Conservation (phyloP, 2,113 vertebrate species). For the Aix galericulata region DNA sequence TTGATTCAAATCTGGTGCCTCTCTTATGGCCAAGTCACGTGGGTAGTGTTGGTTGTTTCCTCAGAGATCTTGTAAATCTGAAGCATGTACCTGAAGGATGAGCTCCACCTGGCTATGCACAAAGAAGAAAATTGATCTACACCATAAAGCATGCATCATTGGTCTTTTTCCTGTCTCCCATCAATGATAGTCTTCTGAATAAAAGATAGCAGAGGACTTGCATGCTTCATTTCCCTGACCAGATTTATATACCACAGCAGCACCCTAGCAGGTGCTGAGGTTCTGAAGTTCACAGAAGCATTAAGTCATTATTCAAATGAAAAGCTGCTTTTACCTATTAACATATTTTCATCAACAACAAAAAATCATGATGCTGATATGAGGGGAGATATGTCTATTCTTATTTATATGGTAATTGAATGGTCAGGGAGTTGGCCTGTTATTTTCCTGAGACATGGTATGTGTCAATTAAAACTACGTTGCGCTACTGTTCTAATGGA, state of each 20-base stretch:
- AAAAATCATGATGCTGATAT: conserved; percentile 30
- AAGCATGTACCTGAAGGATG: background rate
- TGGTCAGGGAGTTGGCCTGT: conserved; percentile 18
- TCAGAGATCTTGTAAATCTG: background rate
- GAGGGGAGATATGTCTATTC: background rate
- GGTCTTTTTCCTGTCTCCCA: background rate
- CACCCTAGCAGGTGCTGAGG: background rate
- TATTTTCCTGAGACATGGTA: conserved; percentile 4
- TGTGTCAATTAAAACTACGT: background rate
- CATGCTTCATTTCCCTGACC: background rate
- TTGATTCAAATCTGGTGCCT: background rate
- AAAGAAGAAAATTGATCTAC: background rate
- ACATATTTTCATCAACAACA: conserved; percentile 21
- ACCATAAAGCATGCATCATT: background rate
- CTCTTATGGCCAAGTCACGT: background rate
- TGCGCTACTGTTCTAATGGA: background rate
- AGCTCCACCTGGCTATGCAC: background rate
- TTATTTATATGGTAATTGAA: conserved; percentile 61
- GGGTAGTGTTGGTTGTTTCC: background rate
- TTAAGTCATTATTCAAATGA: conserved; percentile 53
- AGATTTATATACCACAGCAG: background rate
- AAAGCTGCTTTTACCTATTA: conserved; percentile 48
- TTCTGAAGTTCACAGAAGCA: conserved; percentile 35
- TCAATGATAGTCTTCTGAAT: background rate
- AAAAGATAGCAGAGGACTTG: background rate